Base-by-base conservation (phyloP, 2,888 invertebrate species). In the Bhutanitis thaidina region DNA sequence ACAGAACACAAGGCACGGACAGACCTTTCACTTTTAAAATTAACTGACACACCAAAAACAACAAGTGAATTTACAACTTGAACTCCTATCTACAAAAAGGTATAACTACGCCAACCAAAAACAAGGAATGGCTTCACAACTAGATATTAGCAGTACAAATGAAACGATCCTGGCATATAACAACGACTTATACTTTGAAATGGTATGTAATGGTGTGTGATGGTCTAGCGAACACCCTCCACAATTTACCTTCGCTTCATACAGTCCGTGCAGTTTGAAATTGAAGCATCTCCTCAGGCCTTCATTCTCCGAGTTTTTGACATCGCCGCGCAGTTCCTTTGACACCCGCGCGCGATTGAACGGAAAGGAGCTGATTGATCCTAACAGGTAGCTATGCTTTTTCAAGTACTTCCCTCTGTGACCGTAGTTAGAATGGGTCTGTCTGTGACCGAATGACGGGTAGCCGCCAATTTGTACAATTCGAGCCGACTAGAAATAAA, bases 401-500 rank as follows among this genome's bases (percentile, higher is more conserved):
- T 20, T 49, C 25, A n/a, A 10, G 16, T n/a, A 1, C 3, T 13
- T 29, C 7, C 30, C 20, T 15, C 36, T 36, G 12, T 12, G 12
- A 4, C 15, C 7, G 20, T 43, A 7, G 32, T 7, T 34, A 1
- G 30, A 15, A 7, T 34, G 12, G 34, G 16, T 3, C 41, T 37
- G 41, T 3, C 20, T 7, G 12, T 30, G 44, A 12, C 50, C 50
- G 36, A 29, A 16, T 12, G 36, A 10, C 12, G 50, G 50, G 8
- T 51, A 51, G 8, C 50, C 50, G 13, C 50, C 50, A 16, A 51
- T 51, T 1, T 45, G 35, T 3, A 51, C 45, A 13, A 45, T 10
- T 10, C 50, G 29, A 13, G 40, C 14, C 0, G 27, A 34, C 50
- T 51, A 45, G 35, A 45, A 51, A 14, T 20, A 34, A 7, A 34